Evolutionary conservation across 2,888 invertebrate species (phyloP), one percentile per base, ranked within the genome.

Genomic region (Alviniconcha strummeri): DNA sequence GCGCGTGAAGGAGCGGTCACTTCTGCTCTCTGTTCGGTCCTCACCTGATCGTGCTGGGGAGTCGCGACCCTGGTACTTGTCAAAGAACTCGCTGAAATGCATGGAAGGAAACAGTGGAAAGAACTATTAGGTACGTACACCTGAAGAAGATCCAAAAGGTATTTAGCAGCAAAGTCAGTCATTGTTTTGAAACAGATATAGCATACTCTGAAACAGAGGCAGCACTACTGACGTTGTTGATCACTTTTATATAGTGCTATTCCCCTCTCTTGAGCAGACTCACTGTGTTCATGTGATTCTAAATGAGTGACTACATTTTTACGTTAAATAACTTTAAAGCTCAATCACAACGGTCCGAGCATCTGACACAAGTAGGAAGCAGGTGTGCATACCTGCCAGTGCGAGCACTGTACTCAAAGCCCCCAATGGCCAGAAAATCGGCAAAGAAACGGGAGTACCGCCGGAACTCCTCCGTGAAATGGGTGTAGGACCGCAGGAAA

Each of bases 361-460:
- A 60, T 60, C 8, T 1, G 4, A 60, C 13, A 60, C 13, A 60
- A 60, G 2, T 11, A 60, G 8, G 8, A 60, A 60, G 60, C 13
- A 60, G 60, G 13, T 4, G 4, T 60, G 60, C 60, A 60, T 87
- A 93, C 93, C 90, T 91, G 74, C 91, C 91, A 81, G 81, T 85
- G 85, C 91, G 92, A 36, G 89, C 87, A 83, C 90, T 90, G 82
- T 89, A 91, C 64, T 92, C 91, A 88, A 93, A 92, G 6, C 92
- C 93, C 64, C 92, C 92, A 11, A 92, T 88, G n/a, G 93, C 92
- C 17, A 93, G 85, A 83, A 92, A 90, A 84, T 93, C 93, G 55
- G 90, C 89, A 83, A 91, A 92, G 8, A 86, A 83, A 8, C 85
- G 87, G n/a, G 90, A 90, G 85, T 92, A 93, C 6, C 87, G 86